Evolutionary conservation across 2,888 invertebrate species (phyloP).

Genomic region (Auanema sp.): DNA sequence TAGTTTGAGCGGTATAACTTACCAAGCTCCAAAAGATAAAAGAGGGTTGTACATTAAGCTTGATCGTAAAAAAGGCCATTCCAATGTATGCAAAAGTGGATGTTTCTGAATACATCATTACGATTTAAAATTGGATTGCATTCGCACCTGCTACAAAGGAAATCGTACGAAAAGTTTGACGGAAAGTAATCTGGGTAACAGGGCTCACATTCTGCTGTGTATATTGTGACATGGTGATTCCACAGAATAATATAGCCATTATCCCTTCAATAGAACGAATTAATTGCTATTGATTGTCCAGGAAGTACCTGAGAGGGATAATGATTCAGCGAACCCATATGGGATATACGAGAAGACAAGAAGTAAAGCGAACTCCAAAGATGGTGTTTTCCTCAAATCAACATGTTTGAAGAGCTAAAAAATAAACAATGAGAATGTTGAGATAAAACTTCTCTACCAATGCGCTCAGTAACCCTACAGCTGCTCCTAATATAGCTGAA

Average conservation of each 20-base stretch:
- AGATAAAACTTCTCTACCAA: slow-evolving; percentile 66
- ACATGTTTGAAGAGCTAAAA: slow-evolving; percentile 82
- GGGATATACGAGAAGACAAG: slow-evolving; percentile 96
- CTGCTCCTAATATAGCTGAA: slow-evolving; percentile 91
- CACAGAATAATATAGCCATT: slow-evolving; percentile 98
- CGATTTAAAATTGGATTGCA: slow-evolving; percentile 1
- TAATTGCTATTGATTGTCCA: background rate
- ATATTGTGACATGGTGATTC: slow-evolving; percentile 99
- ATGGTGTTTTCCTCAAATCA: slow-evolving; percentile 93
- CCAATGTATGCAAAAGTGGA: slow-evolving; percentile 98
- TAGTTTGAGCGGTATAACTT: slow-evolving; percentile 51
- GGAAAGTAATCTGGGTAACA: slow-evolving; percentile 98
- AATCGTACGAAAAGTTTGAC: slow-evolving; percentile 94
- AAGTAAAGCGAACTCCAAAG: slow-evolving; percentile 97
- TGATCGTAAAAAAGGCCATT: slow-evolving; percentile 88
- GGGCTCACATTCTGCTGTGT: slow-evolving; percentile 97
- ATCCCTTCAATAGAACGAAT: slow-evolving; percentile 74
- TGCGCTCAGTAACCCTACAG: slow-evolving; percentile 90
- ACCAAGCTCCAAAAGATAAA: slow-evolving; percentile 90
- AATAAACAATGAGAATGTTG: background rate
- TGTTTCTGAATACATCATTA: slow-evolving; percentile 74
- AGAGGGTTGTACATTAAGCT: slow-evolving; percentile 84
- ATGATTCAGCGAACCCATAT: slow-evolving; percentile 94
- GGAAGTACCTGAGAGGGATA: slow-evolving; percentile 80
- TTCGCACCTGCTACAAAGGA: slow-evolving; percentile 81